A percentile compares a stretch with the other conserved stretches of the same genome.
Conservation (phyloP, 2,888 invertebrate genomes). For the Troides oblongomaculatus region DNA sequence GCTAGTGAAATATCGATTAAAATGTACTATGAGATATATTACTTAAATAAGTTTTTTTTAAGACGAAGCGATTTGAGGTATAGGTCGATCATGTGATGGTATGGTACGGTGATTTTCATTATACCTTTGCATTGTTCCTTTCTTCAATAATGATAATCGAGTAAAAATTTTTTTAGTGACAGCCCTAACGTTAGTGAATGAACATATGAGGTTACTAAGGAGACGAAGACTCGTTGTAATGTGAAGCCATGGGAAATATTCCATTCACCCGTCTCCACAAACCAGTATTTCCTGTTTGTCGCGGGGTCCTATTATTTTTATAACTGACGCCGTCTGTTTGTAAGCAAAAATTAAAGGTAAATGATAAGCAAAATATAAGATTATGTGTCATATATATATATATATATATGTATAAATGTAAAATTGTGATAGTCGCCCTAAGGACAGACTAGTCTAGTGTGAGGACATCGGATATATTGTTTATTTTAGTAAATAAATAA, state of each 20-base stretch:
- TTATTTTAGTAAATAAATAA: too few relatives aligned
- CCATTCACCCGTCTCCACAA: conserved; percentile 28
- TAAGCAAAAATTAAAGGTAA: neutral
- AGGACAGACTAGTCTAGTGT: too few relatives aligned
- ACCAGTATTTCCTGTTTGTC: conserved; percentile 30
- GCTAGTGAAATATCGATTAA: too few relatives aligned
- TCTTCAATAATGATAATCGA: neutral
- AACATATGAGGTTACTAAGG: conserved; percentile 21
- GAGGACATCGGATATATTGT: too few relatives aligned
- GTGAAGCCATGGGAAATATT: conserved; percentile 28
- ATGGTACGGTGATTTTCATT: too few relatives aligned
- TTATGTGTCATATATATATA: neutral
- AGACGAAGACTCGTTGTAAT: conserved; percentile 21
- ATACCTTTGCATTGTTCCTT: too few relatives aligned
- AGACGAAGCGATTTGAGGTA: too few relatives aligned
- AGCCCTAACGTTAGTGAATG: conserved; percentile 21
- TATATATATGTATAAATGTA: too few relatives aligned
- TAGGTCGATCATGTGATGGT: too few relatives aligned
- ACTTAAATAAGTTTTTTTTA: too few relatives aligned
- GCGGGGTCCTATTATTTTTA: conserved; percentile 20
- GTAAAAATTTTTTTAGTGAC: neutral
- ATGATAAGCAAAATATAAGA: neutral
- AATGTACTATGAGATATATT: too few relatives aligned
- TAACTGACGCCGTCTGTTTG: conserved; percentile 4
- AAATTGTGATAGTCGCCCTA: too few relatives aligned